phyloP scores from a whole-genome alignment of 2,888 invertebrate species.

The Aphodius granarius region DNA sequence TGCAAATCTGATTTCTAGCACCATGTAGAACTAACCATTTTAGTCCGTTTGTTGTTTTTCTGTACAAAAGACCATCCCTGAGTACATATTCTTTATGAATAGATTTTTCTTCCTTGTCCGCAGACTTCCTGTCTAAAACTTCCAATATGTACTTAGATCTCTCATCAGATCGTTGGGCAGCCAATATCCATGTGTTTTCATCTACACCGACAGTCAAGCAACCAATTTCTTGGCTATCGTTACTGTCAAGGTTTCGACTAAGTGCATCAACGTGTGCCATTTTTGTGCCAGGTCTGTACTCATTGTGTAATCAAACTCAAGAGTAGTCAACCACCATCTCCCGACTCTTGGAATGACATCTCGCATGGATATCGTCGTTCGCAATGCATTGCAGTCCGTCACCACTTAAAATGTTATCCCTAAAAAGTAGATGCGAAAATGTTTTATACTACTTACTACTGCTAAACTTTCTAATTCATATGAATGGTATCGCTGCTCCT shows the following conservation, averaged over 20 bases:
- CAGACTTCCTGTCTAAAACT: constrained; percentile 2
- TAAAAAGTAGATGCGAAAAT: too few species aligned
- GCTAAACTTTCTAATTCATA: constrained; percentile 49
- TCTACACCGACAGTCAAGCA: not conserved
- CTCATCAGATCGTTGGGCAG: constrained; percentile 2
- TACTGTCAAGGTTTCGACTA: too few species aligned
- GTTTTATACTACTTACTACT: too few species aligned
- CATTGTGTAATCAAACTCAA: too few species aligned
- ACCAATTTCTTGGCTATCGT: too few species aligned
- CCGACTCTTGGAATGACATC: constrained; percentile 39
- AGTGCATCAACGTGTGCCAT: too few species aligned
- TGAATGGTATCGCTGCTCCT: constrained; percentile 41
- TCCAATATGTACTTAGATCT: constrained; percentile 6
- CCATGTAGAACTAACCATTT: constrained; percentile 41
- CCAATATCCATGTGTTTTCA: not conserved
- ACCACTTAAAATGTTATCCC: constrained; percentile 28
- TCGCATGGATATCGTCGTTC: constrained; percentile 32
- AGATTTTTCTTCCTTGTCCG: constrained; percentile 15
- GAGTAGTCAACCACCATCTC: constrained; percentile 44
- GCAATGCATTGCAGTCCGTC: constrained; percentile 36
- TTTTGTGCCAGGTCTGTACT: too few species aligned
- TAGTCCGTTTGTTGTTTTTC: not conserved
- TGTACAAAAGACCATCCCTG: not conserved
- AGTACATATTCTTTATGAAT: constrained; percentile 1
- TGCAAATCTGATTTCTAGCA: constrained; percentile 39